Evolutionary conservation across 1,140 invertebrate genomes (phyloP).

Genomic region (Drosophila kurseongensis): DNA sequence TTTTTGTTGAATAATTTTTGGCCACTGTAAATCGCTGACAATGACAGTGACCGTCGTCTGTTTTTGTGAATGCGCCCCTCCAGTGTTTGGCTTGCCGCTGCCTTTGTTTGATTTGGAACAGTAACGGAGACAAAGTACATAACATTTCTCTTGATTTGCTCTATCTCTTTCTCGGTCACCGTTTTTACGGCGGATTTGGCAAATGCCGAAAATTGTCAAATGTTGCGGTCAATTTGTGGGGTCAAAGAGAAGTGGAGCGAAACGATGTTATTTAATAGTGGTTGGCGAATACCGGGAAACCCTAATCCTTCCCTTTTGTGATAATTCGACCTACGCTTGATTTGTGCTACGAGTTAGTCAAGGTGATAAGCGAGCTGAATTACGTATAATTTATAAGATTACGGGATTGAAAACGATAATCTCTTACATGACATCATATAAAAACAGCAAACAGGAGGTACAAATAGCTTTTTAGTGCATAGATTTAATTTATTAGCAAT

Average conservation of each 20-base stretch:
- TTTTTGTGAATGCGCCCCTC: slow-evolving; percentile 23
- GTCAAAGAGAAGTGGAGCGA: slow-evolving; percentile 21
- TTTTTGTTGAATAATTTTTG: not conserved
- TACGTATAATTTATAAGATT: not conserved
- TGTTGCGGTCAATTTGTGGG: slow-evolving; percentile 74
- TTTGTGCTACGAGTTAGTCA: not conserved
- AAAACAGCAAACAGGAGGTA: no score
- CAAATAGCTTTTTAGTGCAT: no score
- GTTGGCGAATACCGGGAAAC: not conserved
- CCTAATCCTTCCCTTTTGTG: not conserved
- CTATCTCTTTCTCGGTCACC: slow-evolving; percentile 25
- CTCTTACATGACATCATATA: no score
- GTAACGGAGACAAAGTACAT: slow-evolving; percentile 78
- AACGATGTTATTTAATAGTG: slow-evolving; percentile 19
- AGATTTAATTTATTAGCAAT: not conserved
- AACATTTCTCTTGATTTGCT: slow-evolving; percentile 76
- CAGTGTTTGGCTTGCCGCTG: not conserved
- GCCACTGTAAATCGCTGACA: slow-evolving; percentile 26
- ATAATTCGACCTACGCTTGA: not conserved
- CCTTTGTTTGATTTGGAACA: slow-evolving; percentile 67
- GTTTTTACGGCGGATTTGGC: slow-evolving; percentile 40
- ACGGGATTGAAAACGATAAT: not conserved
- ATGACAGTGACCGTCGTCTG: slow-evolving; percentile 34
- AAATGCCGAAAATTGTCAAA: slow-evolving; percentile 72
- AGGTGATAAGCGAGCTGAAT: not conserved